Conservation (phyloP, 1,140 invertebrate species). For the Anastrepha obliqua region DNA sequence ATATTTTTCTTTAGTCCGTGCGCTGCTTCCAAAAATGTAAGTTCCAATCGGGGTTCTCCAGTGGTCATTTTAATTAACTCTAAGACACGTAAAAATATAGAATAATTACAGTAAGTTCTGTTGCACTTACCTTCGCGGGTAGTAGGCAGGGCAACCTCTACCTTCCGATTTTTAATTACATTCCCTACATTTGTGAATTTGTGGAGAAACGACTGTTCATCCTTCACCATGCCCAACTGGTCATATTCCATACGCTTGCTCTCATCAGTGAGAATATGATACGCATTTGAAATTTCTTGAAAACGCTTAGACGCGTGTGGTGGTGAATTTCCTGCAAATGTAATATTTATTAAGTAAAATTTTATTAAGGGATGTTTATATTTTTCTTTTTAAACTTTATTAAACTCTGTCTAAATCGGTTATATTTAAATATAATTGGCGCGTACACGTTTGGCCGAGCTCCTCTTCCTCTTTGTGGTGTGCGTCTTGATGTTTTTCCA, state of each 20-base stretch:
- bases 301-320: constrained; percentile 85
- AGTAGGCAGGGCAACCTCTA: neutral
- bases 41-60: constrained; percentile 60
- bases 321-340: constrained; percentile 74
- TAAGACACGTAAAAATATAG: constrained; percentile 47
- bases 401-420: too few species aligned
- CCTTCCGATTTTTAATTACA: constrained; percentile 13
- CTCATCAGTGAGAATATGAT: constrained; percentile 87
- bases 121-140: constrained; percentile 54
- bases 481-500: too few species aligned
- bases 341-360: constrained; percentile 58
- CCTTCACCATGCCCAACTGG: constrained; percentile 65
- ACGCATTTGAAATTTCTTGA: constrained; percentile 92
- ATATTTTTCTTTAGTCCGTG: constrained; percentile 68
- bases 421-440: too few species aligned
- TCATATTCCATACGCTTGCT: constrained; percentile 88
- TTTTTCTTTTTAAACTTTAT: too few species aligned
- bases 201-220: constrained; percentile 66
- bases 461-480: too few species aligned
- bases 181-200: constrained; percentile 38
- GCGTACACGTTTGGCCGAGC: too few species aligned
- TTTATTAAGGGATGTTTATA: too few species aligned
- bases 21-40: constrained; percentile 66
- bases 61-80: constrained; percentile 62
- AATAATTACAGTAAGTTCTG: neutral